Evolutionary conservation across 1,140 invertebrate genomes (phyloP), one percentile per base, ranked within the genome.

Genomic region (Planococcus citri): DNA sequence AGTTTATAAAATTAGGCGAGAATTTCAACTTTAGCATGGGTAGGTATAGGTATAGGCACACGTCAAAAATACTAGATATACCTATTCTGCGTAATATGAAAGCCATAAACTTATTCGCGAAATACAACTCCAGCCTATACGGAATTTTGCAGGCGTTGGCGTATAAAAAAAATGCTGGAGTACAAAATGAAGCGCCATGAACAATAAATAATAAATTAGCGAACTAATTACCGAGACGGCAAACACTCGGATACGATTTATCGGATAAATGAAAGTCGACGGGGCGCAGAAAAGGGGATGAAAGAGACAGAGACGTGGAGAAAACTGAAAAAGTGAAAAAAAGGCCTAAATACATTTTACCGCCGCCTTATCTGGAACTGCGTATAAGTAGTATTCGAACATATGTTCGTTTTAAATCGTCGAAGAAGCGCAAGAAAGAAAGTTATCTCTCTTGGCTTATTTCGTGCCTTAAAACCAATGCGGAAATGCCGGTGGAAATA

Each of bases 401-500:
- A 51, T 51, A 51, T 24, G 60, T 24, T 64, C 22, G 60, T 25
- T 24, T 64, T 64, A 27, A 64, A 27, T 10, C 10, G 60, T 64
- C 20, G 60, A 27, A 25, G 60, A 27, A 12, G 22, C 60, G 60
- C 60, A 24, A n/a, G 60, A 64, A 64, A 64, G 60, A 64, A 64
- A 64, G 25, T 64, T 64, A 64, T 64, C 10, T 64, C 60, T 64
- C 4, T 64, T 64, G 60, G 60, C 25, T 24, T 64, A 27, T 64
- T 25, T 24, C 20, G 60, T 64, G 60, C 60, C 25, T 64, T 64
- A 64, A 64, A 64, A 64, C 60, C 60, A 64, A 64, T 64, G 60
- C 60, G 60, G 60, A 64, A 64, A 64, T 64, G 60, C 60, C 60
- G 60, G 60, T 64, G 60, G 60, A 64, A 64, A 64, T 64, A 64